phyloP scores from a whole-genome alignment of 2,888 invertebrate species.

The Orthosia gracilis region DNA sequence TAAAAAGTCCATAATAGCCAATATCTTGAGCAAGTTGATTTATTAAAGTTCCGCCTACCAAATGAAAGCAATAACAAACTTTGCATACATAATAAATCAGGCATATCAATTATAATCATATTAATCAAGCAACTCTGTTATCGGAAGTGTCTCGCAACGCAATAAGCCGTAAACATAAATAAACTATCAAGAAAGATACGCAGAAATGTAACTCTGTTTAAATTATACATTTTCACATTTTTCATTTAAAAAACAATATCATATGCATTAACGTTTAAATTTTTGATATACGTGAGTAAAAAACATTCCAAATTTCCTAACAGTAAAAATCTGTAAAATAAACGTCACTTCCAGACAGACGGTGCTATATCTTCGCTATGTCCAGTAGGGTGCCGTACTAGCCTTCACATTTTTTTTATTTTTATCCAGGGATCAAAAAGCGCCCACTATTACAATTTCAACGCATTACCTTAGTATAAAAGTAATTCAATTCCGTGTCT shows the following conservation, averaged over 20 bases:
- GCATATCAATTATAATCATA: constrained; percentile 58
- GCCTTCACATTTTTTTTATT: constrained; percentile 80
- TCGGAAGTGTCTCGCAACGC: constrained; percentile 50
- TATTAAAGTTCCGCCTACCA: constrained; percentile 24
- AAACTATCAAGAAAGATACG: constrained; percentile 32
- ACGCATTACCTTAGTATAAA: constrained; percentile 79
- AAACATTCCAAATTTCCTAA: background rate
- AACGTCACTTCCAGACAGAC: constrained; percentile 52
- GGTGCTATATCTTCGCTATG: constrained; percentile 45
- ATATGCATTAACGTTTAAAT: background rate
- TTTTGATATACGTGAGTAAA: background rate
- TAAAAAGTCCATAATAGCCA: background rate
- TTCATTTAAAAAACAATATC: too few relatives aligned
- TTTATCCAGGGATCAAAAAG: constrained; percentile 84
- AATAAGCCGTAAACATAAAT: constrained; percentile 46
- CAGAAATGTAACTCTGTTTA: constrained; percentile 48
- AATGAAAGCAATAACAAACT: constrained; percentile 41
- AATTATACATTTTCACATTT: background rate
- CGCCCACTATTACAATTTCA: constrained; percentile 80
- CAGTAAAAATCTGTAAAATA: background rate
- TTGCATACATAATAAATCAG: constrained; percentile 49
- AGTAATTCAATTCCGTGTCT: constrained; percentile 81
- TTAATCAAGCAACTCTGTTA: constrained; percentile 53
- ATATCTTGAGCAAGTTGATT: constrained; percentile 17
- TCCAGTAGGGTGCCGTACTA: constrained; percentile 76